These are phyloP conservation scores for Gallinago media DNA, from an alignment of 2,113 vertebrate species.

Conservation along the genomic window DNA sequence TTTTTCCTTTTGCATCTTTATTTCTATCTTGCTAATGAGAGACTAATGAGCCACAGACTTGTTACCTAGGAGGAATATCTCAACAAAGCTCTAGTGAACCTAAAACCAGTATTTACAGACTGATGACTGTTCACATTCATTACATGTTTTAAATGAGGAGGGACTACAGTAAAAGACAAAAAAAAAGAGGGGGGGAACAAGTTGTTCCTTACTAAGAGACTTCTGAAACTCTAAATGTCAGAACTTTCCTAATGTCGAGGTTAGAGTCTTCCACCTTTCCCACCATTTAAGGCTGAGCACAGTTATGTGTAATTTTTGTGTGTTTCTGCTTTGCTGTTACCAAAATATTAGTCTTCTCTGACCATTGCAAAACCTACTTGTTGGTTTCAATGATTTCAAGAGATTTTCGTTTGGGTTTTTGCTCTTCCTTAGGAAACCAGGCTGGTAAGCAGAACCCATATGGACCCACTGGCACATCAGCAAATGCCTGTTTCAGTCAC, in stretches of 20 bases:
- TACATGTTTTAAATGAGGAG: constrained; percentile 76
- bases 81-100: constrained; percentile 78
- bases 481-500: background rate
- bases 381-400: background rate
- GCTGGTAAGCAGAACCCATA: background rate
- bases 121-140: constrained; percentile 77
- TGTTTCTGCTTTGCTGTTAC: background rate
- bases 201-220: constrained; percentile 45
- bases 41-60: constrained; percentile 83
- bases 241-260: constrained; percentile 41
- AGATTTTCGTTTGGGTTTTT: background rate
- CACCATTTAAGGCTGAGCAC: background rate
- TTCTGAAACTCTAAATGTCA: constrained; percentile 61
- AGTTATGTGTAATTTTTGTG: background rate
- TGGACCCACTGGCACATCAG: too few relatives aligned
- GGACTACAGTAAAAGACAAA: constrained; percentile 37
- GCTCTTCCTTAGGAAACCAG: background rate
- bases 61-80: constrained; percentile 80
- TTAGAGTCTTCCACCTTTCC: constrained; percentile 38
- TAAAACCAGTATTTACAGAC: constrained; percentile 83
- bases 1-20: constrained; percentile 72
- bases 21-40: constrained; percentile 83
- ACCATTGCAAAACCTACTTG: background rate
- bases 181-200: constrained; percentile 32
- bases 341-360: constrained; percentile 11